Conservation (phyloP, 2,888 invertebrate genomes). For the Galeopsomyia nigrocyanea region DNA sequence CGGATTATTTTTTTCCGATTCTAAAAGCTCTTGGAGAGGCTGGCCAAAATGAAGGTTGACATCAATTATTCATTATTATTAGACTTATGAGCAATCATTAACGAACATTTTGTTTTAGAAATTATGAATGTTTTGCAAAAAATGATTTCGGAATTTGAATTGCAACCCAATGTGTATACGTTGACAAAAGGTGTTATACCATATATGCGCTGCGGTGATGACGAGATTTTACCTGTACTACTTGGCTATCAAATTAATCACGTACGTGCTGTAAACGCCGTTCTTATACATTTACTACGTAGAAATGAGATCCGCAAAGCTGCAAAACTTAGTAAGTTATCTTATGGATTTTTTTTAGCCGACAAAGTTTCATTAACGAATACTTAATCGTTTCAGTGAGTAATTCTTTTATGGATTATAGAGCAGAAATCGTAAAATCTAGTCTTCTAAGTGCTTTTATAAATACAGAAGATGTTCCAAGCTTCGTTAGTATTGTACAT, state of each 20-base stretch:
- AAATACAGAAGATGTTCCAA: conserved; percentile 27
- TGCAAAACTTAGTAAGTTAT: conserved; percentile 20
- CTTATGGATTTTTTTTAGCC: not conserved
- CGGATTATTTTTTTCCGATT: conserved; percentile 27
- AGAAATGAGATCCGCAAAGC: conserved; percentile 23
- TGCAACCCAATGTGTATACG: conserved; percentile 15
- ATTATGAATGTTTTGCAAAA: conserved; percentile 15
- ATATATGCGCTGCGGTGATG: not conserved
- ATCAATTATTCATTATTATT: not conserved
- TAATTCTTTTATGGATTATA: not conserved
- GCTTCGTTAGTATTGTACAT: conserved; percentile 22
- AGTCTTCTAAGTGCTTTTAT: conserved; percentile 21
- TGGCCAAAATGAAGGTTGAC: not conserved
- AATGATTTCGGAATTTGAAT: conserved; percentile 21
- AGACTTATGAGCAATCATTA: not conserved
- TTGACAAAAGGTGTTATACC: conserved; percentile 17
- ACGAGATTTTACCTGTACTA: conserved; percentile 2
- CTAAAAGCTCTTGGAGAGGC: conserved; percentile 12
- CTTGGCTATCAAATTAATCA: not conserved
- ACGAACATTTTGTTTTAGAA: conserved; percentile 4
- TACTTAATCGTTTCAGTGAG: not conserved
- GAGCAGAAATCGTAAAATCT: not conserved
- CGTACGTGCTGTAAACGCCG: not conserved
- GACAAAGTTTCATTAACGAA: not conserved
- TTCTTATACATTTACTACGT: conserved; percentile 12